Conservation (phyloP, 2,797 vertebrate genomes). For the Remorina albescens region DNA sequence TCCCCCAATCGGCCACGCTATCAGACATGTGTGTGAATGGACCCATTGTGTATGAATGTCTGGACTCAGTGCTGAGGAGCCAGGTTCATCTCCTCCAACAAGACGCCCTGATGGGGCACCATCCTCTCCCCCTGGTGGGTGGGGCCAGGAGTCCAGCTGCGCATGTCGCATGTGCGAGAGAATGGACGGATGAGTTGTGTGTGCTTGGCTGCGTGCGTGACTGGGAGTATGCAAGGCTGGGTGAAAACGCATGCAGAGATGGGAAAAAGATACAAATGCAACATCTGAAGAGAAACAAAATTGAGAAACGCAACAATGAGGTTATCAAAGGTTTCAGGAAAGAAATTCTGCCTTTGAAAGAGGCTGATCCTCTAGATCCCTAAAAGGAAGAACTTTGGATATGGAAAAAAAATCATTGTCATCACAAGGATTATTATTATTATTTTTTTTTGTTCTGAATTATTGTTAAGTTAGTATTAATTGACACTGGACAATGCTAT, state of each 20-base stretch:
- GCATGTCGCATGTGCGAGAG: constrained; percentile 85
- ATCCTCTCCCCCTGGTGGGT: constrained; percentile 85
- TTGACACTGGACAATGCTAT: constrained; percentile 95
- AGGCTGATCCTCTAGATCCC: constrained; percentile 88
- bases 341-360: constrained; percentile 88
- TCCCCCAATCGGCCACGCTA: constrained; percentile 90
- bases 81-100: constrained; percentile 90
- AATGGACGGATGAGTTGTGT: constrained; percentile 87
- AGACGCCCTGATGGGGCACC: constrained; percentile 73
- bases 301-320: constrained; percentile 70
- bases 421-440: constrained; percentile 83
- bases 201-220: constrained; percentile 85
- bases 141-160: constrained; percentile 90
- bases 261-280: constrained; percentile 70
- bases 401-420: constrained; percentile 80
- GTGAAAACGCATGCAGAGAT: constrained; percentile 93
- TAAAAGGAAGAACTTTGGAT: constrained; percentile 81
- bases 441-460: constrained; percentile 70
- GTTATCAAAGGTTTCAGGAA: constrained; percentile 74
- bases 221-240: constrained; percentile 86
- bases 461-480: constrained; percentile 89
- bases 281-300: constrained; percentile 81
- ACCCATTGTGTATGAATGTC: constrained; percentile 93
- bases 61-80: constrained; percentile 91
- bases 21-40: constrained; percentile 93